Base-by-base conservation (phyloP, 1,140 invertebrate species). In the Pogonomyrmex californicus region DNA sequence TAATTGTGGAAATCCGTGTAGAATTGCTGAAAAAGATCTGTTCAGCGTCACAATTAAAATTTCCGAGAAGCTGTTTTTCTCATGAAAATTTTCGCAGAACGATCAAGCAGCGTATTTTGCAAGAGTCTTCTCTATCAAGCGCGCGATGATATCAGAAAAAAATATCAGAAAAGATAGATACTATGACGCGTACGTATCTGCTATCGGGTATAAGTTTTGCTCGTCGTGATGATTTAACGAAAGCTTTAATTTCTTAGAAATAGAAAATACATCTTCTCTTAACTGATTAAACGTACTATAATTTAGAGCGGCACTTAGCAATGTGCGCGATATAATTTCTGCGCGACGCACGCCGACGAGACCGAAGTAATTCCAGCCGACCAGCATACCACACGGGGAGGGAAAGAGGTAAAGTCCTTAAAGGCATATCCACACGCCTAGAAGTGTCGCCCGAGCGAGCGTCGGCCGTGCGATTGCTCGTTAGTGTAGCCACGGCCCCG, bases 401-500 rank as follows among this genome's bases (percentile, higher is more conserved):
- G 54, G 17, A 88, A 66, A 82, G 86, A 88, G 88, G 79, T 86
- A 88, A 68, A 88, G 85, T 89, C 89, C 85, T 91, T 91, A 92
- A 94, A 93, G 93, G 88, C 86, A 93, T 86, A 91, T 93, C 92
- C 90, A 91, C 89, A 85, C 83, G 89, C 91, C 87, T 92, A 92
- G 88, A 91, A 94, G 92, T 94, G 93, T 94, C 93, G 92, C 88
- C 90, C 88, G 90, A 93, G 93, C 91, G 92, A 92, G 91, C 89
- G 82, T 86, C 70, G 79, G 91, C 90, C 88, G 65, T 92, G 93
- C 92, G 94, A 95, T 95, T 95, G 95, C 95, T 95, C 95, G 95
- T 95, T 95, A 95, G 94, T 92, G 92, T 93, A 91, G 91, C 92
- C 92, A 95, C 95, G 95, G 94, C 95, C 95, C 95, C 95, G 95